Conservation (phyloP, 2,113 vertebrate genomes). For the Falcunculus frontatus region DNA sequence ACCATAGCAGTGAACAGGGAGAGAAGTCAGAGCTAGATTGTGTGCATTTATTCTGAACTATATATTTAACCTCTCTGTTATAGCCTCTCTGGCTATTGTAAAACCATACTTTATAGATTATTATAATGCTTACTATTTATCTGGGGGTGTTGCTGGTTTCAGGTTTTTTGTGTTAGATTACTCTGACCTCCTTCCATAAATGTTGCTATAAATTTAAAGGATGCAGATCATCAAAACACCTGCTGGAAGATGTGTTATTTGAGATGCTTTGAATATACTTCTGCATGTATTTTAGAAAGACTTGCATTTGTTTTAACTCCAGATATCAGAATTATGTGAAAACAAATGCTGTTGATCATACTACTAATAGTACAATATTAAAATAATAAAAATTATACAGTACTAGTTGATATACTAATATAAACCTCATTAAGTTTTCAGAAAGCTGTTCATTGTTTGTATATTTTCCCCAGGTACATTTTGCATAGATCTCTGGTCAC, state of each 20-base stretch:
- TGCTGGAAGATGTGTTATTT: background rate
- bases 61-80: background rate
- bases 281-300: background rate
- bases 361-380: too few relatives aligned
- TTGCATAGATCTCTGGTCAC: background rate
- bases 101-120: background rate
- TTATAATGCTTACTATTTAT: background rate
- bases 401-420: background rate
- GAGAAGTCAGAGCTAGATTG: background rate
- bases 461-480: background rate
- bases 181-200: background rate
- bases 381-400: background rate
- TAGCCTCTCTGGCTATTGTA: background rate
- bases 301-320: background rate
- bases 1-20: background rate
- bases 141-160: background rate
- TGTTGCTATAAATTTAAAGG: background rate
- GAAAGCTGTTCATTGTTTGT: background rate
- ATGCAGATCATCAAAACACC: background rate
- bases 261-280: background rate
- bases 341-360: background rate
- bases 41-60: background rate
- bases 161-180: background rate
- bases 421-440: background rate
- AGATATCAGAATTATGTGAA: background rate